Base-by-base conservation (phyloP, 2,888 invertebrate species). In the Pimpla rufipes region DNA sequence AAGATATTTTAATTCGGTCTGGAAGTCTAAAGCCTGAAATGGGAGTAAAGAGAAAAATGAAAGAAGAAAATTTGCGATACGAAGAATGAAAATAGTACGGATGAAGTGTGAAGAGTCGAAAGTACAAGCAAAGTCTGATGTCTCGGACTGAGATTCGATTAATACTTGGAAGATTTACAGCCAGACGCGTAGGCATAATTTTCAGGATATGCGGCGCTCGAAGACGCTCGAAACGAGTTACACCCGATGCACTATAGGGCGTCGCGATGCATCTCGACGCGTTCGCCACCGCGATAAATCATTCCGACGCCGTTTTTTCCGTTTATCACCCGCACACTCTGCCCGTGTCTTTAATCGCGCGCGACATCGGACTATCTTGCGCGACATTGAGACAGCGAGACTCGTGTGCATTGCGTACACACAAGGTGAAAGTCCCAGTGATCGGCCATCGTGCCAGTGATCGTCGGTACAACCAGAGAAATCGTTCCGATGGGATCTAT, bases 251-350 rank as follows among this genome's bases (percentile, higher is more conserved):
- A 68, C 64, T 50, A 11, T 47, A 66, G 70, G 70, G 37, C 71
- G 35, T 21, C 42, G 37, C 37, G 42, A 16, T 35, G 47, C 23
- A 68, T 23, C 11, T 55, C 37, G 35, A 42, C 64, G 16, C 47
- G 21, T 23, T 71, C 10, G 21, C 66, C 29, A 21, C 13, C 29
- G 11, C 70, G 66, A 83, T 79, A 79, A 83, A 79, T 79, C 70
- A 83, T 75, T 35, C 13, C n/a, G 21, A 47, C 59, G 50, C 64
- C 0, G n/a, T 79, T 73, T 79, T 78, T 57, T 52, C 42, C 11
- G 23, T 62, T 50, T 70, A 52, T n/a, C 37, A 35, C 40, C 21
- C n/a, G n/a, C n/a, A n/a, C n/a, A 18, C 10, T 0, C 16, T 13
- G 45, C 1, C 10, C 21, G 45, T n/a, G 8, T 45, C 10, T 66